phyloP scores from a whole-genome alignment of 2,888 invertebrate genomes.

The Ennomos erosarius region DNA sequence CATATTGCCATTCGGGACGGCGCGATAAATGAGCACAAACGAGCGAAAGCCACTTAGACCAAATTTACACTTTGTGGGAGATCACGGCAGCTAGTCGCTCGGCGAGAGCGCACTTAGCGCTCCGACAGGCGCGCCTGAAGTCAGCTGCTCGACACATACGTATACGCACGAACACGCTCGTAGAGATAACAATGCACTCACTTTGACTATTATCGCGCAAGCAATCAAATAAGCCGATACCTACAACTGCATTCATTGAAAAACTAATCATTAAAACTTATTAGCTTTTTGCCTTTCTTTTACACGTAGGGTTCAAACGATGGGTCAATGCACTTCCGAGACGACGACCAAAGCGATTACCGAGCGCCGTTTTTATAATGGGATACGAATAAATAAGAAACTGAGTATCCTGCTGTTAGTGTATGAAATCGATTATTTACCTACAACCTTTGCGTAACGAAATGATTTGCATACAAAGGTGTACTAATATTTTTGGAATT shows the following conservation, averaged over 20 bases:
- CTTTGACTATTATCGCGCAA: slow-evolving; percentile 17
- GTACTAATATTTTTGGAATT: slow-evolving; percentile 35
- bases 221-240: slow-evolving; percentile 29
- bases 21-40: slow-evolving; percentile 78
- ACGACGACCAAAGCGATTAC: slow-evolving; percentile 76
- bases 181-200: slow-evolving; percentile 36
- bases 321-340: slow-evolving; percentile 84
- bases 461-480: slow-evolving; percentile 41
- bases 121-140: slow-evolving; percentile 48
- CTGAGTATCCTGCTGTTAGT: slow-evolving; percentile 51
- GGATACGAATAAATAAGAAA: slow-evolving; percentile 57
- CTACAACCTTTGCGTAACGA: slow-evolving; percentile 39
- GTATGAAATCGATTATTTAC: slow-evolving; percentile 44
- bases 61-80: slow-evolving; percentile 85
- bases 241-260: slow-evolving; percentile 39
- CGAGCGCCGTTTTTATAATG: slow-evolving; percentile 70
- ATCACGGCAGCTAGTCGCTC: slow-evolving; percentile 65
- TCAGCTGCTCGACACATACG: slow-evolving; percentile 74
- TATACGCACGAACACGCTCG: slow-evolving; percentile 41
- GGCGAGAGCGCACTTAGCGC: slow-evolving; percentile 53
- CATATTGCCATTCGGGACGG: slow-evolving; percentile 70
- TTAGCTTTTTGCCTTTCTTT: slow-evolving; percentile 47
- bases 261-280: slow-evolving; percentile 46
- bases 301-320: slow-evolving; percentile 73
- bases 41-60: slow-evolving; percentile 82